Evolutionary conservation across 2,113 vertebrate species (phyloP), one percentile per base, ranked within the genome.

Genomic region (Nannospalax galili): DNA sequence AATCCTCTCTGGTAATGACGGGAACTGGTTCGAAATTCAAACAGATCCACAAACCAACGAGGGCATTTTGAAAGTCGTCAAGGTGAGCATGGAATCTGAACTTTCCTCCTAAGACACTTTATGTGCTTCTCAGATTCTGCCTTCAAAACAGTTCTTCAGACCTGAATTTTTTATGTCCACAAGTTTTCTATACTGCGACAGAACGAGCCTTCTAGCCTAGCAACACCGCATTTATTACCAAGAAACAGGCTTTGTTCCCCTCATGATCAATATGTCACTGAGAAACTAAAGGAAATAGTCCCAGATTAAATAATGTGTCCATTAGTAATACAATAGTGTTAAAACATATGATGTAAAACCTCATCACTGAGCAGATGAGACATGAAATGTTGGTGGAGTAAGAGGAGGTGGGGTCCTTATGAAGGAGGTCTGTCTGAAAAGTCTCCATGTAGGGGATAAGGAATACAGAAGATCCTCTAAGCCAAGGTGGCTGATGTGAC

Each of bases 1-100:
- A 14, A 99, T 99, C 94, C 96, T 99, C 65, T 98, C 99, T 10
- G 99, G 99, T 93, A 99, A 99, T 85, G 99, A 99, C 93, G 99
- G 98, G 0, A 98, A 98, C 19, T 99, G 98, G 92, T 99, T 99
- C 97, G 98, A 98, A 92, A 99, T 99, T 42, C 96, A 91, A 92
- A 99, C 98, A 45, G 99, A 99, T 96, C 97, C 98, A 60, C 84
- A 95, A 7, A 99, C 99, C 96, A 99, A 99, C 8, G 99, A 99
- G 96, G 99, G 99, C 87, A 96, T 99, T 92, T 97, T 99, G 79
- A 99, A 98, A 98, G 98, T 99, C 30, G 79, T 98, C 92, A 98
- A 99, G 98, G 98, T 99, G 98, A 96, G 97, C 98, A 97, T 75
- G 37, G 2, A 10, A 88, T 97, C 84, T 52, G 87, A 88, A 75